These are phyloP conservation scores for Hyposoter didymator DNA, from an alignment of 2,888 invertebrate genomes.

Conservation along the genomic window DNA sequence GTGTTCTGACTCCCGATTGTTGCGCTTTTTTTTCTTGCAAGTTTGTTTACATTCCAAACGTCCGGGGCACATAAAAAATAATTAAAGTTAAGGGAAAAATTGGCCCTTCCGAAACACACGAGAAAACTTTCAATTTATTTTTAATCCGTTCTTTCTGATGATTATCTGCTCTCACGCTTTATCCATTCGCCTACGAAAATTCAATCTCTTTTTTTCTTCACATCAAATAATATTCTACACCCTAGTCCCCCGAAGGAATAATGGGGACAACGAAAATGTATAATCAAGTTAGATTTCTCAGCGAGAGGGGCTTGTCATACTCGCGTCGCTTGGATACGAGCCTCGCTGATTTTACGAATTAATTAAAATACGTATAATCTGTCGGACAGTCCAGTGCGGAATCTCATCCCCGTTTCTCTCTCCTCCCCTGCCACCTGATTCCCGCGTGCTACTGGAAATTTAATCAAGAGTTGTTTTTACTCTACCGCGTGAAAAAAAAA, in stretches of 20 bases:
- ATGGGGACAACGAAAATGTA: background rate
- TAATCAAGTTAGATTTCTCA: slow-evolving; percentile 49
- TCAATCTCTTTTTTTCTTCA: background rate
- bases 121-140: background rate
- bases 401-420: background rate
- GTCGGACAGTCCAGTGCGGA: slow-evolving; percentile 33
- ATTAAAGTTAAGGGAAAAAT: background rate
- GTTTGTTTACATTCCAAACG: no score
- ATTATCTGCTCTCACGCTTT: background rate
- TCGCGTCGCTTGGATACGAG: slow-evolving; percentile 42
- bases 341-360: slow-evolving; percentile 57
- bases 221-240: background rate
- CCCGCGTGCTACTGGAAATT: slow-evolving; percentile 54
- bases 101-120: background rate
- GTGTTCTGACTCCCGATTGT: no score
- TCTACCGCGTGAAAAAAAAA: slow-evolving; percentile 6
- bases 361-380: slow-evolving; percentile 63
- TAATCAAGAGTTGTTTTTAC: slow-evolving; percentile 65
- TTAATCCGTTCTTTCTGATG: background rate
- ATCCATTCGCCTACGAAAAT: background rate
- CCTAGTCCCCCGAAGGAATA: slow-evolving; percentile 17
- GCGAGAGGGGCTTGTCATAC: slow-evolving; percentile 36
- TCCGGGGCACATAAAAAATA: background rate
- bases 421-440: slow-evolving; percentile 3
- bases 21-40: no score